Conservation (phyloP, 2,797 vertebrate species). For the Enteromius anoplus region DNA sequence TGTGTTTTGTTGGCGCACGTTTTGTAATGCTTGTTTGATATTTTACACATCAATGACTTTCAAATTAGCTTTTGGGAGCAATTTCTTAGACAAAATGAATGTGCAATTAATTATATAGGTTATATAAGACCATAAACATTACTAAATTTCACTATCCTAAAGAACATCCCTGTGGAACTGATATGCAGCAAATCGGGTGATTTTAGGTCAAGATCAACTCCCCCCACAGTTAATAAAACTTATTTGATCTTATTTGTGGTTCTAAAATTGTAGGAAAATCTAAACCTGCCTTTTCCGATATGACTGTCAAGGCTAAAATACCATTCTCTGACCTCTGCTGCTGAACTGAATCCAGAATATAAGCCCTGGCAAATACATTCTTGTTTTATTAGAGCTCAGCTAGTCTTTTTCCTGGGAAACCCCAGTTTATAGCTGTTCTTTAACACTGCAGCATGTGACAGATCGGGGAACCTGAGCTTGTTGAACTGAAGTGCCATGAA, state of each 20-base stretch:
- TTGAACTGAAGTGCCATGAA: neutral
- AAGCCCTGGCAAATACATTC: neutral
- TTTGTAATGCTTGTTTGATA: too few relatives aligned
- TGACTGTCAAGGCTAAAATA: neutral
- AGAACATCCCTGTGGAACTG: too few relatives aligned
- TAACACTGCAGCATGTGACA: neutral
- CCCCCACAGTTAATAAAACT: too few relatives aligned
- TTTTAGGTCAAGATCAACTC: too few relatives aligned
- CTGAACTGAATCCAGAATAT: neutral
- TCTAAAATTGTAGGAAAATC: neutral
- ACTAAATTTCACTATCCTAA: too few relatives aligned
- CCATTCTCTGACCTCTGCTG: neutral
- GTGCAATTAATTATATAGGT: too few relatives aligned
- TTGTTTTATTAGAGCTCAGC: constrained; percentile 16
- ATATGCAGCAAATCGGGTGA: too few relatives aligned
- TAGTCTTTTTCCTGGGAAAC: neutral
- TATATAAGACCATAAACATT: too few relatives aligned
- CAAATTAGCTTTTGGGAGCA: too few relatives aligned
- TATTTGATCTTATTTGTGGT: neutral
- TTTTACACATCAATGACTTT: too few relatives aligned
- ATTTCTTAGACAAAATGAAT: too few relatives aligned
- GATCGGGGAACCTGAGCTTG: constrained; percentile 6
- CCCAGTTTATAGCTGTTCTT: neutral
- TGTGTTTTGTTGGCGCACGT: too few relatives aligned
- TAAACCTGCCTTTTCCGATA: neutral